Base-by-base conservation (phyloP, 2,888 invertebrate species). In the Ormia ochracea region DNA sequence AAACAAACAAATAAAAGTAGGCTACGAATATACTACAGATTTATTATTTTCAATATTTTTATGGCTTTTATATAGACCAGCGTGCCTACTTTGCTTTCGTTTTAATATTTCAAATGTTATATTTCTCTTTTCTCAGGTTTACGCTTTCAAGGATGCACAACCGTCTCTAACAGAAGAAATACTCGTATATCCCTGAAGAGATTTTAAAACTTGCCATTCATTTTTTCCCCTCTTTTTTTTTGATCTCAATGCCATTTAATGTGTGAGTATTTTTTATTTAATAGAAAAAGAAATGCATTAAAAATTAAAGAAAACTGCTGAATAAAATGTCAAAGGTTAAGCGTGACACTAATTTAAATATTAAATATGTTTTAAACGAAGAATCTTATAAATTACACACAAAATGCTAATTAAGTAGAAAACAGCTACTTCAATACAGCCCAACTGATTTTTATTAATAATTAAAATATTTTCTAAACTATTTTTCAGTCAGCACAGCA, bases 181-280 rank as follows among this genome's bases (percentile, higher is more conserved):
- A 54, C 45, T 19, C n/a, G n/a, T n/a, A n/a, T n/a, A n/a, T n/a
- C n/a, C 66, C 59, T 43, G 2, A 28, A 52, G 72, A 26, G 70
- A 54, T 36, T 66, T 78, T 43, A 72, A 66, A 66, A 52, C 59
- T 72, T 78, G 65, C 36, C 12, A 3, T 54, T 45, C 17, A 26
- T 12, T 52, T 65, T 41, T 26, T 48, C 28, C 7, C 5, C n/a
- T n/a, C n/a, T n/a, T n/a, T n/a, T n/a, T n/a, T n/a, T n/a, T n/a
- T n/a, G n/a, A 19, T 31, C 61, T 72, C 41, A 61, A 31, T 43
- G 52, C 1, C 33, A 36, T 48, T 69, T 9, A 7, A 33, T n/a
- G n/a, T n/a, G n/a, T n/a, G n/a, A n/a, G n/a, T n/a, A n/a, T 19
- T 17, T 36, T 26, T n/a, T 41, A n/a, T 41, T 17, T 17, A 17